phyloP scores from a whole-genome alignment of 2,888 invertebrate species.

The Spisula solida region DNA sequence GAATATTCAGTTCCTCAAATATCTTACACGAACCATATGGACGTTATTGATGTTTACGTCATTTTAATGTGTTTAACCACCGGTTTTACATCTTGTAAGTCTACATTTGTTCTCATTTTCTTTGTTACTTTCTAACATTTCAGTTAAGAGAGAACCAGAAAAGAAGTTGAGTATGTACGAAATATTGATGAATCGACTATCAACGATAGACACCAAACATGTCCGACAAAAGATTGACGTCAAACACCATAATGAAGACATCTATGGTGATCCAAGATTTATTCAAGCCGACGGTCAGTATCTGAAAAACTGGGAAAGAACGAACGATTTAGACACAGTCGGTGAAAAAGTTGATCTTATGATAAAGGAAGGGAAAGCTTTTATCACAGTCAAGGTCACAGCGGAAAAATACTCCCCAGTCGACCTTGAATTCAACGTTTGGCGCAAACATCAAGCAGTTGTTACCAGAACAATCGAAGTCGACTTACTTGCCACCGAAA shows the following conservation, averaged over 20 bases:
- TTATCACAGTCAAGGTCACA: conserved; percentile 85
- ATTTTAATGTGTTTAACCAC: too few species aligned
- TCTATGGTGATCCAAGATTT: conserved; percentile 81
- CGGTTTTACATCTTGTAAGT: too few species aligned
- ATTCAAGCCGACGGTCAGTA: conserved; percentile 81
- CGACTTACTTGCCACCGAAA: conserved; percentile 85
- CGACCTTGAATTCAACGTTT: conserved; percentile 85
- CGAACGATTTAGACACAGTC: conserved; percentile 82
- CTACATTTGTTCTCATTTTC: neutral
- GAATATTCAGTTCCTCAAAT: too few species aligned
- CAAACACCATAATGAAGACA: conserved; percentile 83
- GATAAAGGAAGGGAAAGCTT: conserved; percentile 82
- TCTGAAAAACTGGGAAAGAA: conserved; percentile 46
- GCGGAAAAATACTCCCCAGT: conserved; percentile 86
- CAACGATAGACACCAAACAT: conserved; percentile 82
- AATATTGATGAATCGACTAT: conserved; percentile 77
- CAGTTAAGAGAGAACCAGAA: conserved; percentile 70
- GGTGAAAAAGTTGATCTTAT: conserved; percentile 82
- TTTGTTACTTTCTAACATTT: conserved; percentile 40
- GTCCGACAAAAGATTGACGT: conserved; percentile 82
- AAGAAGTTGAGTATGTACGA: conserved; percentile 78
- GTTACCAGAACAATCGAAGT: conserved; percentile 86
- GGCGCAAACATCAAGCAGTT: conserved; percentile 86
- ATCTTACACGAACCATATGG: too few species aligned
- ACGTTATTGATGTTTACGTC: too few species aligned